Percentiles rank a stretch among this genome's conserved stretches.
These are phyloP conservation scores for Cecidostiba fungosa DNA, from an alignment of 2,888 invertebrate genomes.

Conservation along the genomic window DNA sequence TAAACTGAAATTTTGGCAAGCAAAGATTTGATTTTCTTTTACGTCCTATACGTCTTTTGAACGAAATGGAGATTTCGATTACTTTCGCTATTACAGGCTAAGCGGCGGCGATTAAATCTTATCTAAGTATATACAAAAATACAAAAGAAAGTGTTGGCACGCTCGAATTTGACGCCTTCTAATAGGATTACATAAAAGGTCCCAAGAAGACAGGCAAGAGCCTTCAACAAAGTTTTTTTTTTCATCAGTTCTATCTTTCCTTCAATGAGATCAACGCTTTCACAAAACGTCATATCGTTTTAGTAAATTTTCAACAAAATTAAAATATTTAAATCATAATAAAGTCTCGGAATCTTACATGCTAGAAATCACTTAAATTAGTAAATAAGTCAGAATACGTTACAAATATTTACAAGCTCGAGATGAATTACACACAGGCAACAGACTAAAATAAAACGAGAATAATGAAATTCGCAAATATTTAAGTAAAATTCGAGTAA, in stretches of 20 bases:
- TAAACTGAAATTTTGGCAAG: not conserved
- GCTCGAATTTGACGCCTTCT: conserved; percentile 67
- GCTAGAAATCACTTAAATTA: conserved; percentile 34
- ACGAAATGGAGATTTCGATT: conserved; percentile 36
- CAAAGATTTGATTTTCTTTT: not conserved
- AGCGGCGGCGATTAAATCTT: conserved; percentile 37
- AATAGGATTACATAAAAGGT: not conserved
- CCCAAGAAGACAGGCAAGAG: not conserved
- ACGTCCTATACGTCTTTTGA: not conserved
- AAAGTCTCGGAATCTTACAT: conserved; percentile 53
- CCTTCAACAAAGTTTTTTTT: conserved; percentile 36
- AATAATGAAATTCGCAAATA: conserved; percentile 35
- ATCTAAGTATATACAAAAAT: conserved; percentile 76
- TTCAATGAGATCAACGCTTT: conserved; percentile 61
- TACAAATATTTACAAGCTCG: conserved; percentile 60
- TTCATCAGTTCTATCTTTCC: conserved; percentile 32
- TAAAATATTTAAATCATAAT: conserved; percentile 61
- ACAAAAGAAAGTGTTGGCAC: conserved; percentile 77
- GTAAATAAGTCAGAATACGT: conserved; percentile 38
- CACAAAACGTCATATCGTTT: conserved; percentile 40
- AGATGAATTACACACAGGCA: conserved; percentile 27
- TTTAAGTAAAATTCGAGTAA: not conserved
- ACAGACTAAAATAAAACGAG: conserved; percentile 11
- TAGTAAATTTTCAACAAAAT: conserved; percentile 58
- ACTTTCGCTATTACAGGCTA: conserved; percentile 46